Evolutionary conservation across 2,888 invertebrate genomes (phyloP).

Genomic region (Gordius sp.): DNA sequence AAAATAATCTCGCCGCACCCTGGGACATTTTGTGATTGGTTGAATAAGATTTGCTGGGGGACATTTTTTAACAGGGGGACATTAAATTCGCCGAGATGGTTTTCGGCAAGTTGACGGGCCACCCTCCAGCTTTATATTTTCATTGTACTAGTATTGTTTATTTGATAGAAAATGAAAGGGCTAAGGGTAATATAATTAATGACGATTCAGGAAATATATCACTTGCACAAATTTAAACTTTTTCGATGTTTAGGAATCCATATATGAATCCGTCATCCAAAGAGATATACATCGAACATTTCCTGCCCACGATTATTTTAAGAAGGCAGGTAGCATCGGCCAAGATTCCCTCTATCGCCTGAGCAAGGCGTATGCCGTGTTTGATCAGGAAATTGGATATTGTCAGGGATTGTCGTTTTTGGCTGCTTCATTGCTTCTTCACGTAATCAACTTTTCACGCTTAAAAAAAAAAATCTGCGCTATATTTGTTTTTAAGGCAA

Average conservation of each 20-base stretch:
- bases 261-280: constrained; percentile 72
- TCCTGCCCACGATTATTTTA: constrained; percentile 91
- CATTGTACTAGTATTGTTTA: too few relatives aligned
- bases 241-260: constrained; percentile 56
- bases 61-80: too few relatives aligned
- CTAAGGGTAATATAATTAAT: not conserved
- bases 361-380: constrained; percentile 35
- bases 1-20: too few relatives aligned
- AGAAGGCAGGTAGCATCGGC: constrained; percentile 57
- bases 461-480: too few relatives aligned
- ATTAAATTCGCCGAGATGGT: too few relatives aligned
- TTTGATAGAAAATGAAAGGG: not conserved
- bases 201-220: too few relatives aligned
- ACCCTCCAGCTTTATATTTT: too few relatives aligned
- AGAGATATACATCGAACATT: constrained; percentile 90
- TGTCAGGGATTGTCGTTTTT: constrained; percentile 94
- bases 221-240: not conserved
- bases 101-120: too few relatives aligned
- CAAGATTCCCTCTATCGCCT: constrained; percentile 83
- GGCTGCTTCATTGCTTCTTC: constrained; percentile 71
- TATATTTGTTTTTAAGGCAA: too few relatives aligned
- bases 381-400: constrained; percentile 40
- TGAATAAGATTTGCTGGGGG: too few relatives aligned
- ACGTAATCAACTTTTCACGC: too few relatives aligned
- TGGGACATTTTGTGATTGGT: too few relatives aligned